Percentiles rank a stretch among this genome's conserved stretches.
Conservation (phyloP, 1,140 invertebrate genomes). For the Holotrichia oblita region DNA sequence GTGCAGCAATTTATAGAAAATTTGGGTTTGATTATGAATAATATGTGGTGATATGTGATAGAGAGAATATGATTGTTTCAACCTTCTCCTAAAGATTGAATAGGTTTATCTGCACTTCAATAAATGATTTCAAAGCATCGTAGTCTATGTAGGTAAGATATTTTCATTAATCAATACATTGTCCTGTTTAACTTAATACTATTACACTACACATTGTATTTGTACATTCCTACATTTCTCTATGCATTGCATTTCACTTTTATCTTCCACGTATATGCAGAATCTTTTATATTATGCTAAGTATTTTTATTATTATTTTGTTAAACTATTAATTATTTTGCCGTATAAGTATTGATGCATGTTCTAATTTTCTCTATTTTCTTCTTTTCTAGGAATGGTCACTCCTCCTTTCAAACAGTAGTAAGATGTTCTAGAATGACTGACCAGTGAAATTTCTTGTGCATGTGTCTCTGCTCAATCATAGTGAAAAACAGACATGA, state of each 20-base stretch:
- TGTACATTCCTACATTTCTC: background rate
- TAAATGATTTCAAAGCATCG: too few species aligned
- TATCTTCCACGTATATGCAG: background rate
- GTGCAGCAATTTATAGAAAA: too few species aligned
- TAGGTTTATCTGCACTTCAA: too few species aligned
- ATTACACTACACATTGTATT: background rate
- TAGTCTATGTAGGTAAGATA: too few species aligned
- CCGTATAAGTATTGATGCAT: background rate
- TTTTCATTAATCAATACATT: too few species aligned
- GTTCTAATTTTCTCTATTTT: conserved; percentile 24
- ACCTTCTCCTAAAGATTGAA: too few species aligned
- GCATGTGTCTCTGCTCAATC: conserved; percentile 30
- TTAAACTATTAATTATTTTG: background rate
- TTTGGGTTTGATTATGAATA: too few species aligned
- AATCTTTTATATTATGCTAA: background rate
- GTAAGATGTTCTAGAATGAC: conserved; percentile 30
- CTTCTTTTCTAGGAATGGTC: conserved; percentile 30
- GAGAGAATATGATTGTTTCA: too few species aligned
- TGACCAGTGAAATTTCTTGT: conserved; percentile 31
- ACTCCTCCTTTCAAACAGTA: conserved; percentile 29
- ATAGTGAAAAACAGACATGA: conserved; percentile 40
- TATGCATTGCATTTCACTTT: background rate
- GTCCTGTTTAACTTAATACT: too few species aligned
- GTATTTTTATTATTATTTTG: background rate
- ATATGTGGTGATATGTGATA: too few species aligned